These are phyloP conservation scores for Chromoteleia sp. DNA, from an alignment of 2,888 invertebrate genomes.

Conservation along the genomic window DNA sequence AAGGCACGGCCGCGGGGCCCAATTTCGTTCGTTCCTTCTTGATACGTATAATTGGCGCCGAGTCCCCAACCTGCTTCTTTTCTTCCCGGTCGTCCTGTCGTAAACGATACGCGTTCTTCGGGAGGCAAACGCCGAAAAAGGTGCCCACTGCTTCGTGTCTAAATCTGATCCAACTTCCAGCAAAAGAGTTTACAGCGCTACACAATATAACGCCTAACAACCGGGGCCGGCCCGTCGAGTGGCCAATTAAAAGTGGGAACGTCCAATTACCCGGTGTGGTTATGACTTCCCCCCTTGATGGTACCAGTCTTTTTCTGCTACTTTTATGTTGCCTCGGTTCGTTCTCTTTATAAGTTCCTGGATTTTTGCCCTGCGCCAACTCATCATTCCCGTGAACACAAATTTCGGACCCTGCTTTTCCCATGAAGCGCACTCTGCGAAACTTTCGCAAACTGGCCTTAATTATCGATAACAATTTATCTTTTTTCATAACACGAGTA, in stretches of 20 bases:
- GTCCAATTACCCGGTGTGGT: constrained; percentile 81
- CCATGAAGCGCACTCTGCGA: constrained; percentile 39
- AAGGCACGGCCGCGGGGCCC: constrained; percentile 70
- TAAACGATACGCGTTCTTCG: constrained; percentile 75
- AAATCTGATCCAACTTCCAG: constrained; percentile 77
- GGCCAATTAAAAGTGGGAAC: constrained; percentile 83
- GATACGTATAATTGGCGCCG: constrained; percentile 77
- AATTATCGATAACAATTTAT: constrained; percentile 54
- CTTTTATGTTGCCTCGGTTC: constrained; percentile 68
- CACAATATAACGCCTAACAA: constrained; percentile 82
- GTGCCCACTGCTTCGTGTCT: constrained; percentile 67
- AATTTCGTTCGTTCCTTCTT: constrained; percentile 76
- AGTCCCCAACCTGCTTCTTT: constrained; percentile 69
- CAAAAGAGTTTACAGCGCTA: constrained; percentile 79
- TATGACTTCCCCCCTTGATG: constrained; percentile 74
- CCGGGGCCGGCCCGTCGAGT: constrained; percentile 77
- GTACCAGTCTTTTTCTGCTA: constrained; percentile 69
- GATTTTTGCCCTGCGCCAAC: constrained; percentile 64
- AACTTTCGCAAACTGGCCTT: constrained; percentile 28
- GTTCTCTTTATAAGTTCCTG: constrained; percentile 68
- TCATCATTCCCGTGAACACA: constrained; percentile 62
- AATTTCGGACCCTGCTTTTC: constrained; percentile 47
- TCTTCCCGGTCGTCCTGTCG: constrained; percentile 74
- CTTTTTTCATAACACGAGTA: constrained; percentile 48
- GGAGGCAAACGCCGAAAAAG: constrained; percentile 69